Conservation (phyloP, 2,888 invertebrate genomes). For the Galerucella pusilla region DNA sequence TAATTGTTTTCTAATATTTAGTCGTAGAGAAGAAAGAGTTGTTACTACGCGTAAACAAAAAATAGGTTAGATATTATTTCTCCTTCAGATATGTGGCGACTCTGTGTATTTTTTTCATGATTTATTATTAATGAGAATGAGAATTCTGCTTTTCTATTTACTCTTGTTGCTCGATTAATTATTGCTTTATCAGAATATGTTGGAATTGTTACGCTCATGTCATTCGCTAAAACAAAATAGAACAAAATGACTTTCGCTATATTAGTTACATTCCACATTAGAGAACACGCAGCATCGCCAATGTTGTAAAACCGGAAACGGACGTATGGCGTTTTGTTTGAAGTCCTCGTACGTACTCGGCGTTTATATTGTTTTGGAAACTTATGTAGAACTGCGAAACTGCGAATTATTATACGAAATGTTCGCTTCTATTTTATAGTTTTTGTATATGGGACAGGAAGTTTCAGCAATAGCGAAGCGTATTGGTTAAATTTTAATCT, state of each 20-base stretch:
- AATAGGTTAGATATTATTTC: too few relatives aligned
- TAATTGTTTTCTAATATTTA: too few relatives aligned
- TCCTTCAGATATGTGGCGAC: too few relatives aligned
- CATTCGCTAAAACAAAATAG: neutral
- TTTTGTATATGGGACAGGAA: constrained; percentile 10
- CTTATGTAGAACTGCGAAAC: constrained; percentile 26
- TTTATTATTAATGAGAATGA: too few relatives aligned
- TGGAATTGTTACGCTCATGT: constrained; percentile 19
- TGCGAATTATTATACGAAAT: constrained; percentile 30
- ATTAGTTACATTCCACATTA: constrained; percentile 40
- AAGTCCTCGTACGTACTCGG: constrained; percentile 20
- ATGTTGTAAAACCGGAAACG: constrained; percentile 20
- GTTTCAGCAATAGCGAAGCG: neutral
- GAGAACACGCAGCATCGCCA: constrained; percentile 9
- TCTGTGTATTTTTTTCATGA: too few relatives aligned
- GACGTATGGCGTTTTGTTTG: constrained; percentile 23
- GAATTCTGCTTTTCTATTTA: too few relatives aligned
- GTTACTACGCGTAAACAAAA: too few relatives aligned
- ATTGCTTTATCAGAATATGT: neutral
- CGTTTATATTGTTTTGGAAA: constrained; percentile 40
- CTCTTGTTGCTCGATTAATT: too few relatives aligned
- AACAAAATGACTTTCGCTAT: constrained; percentile 37
- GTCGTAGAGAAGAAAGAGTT: too few relatives aligned
- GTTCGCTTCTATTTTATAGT: constrained; percentile 36
- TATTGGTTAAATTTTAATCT: neutral